phyloP scores from a whole-genome alignment of 2,797 vertebrate genomes.

The Macropus fuliginosus region DNA sequence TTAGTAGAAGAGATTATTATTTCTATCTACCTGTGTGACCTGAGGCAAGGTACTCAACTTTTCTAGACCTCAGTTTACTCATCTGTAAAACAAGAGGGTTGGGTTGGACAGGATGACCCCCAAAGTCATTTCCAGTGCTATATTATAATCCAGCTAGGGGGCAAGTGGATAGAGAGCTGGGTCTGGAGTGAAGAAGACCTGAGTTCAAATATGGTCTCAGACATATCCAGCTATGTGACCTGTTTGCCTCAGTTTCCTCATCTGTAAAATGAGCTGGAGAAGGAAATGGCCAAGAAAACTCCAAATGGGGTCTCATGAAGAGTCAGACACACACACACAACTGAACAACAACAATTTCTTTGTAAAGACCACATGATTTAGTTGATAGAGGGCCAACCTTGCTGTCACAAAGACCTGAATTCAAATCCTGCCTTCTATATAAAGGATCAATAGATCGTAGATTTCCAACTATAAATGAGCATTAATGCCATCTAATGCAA shows the following conservation, averaged over 20 bases:
- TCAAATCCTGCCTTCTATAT: not conserved
- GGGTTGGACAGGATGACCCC: not conserved
- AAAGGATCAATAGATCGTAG: not conserved
- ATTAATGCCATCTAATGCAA: not conserved
- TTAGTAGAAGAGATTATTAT: not conserved
- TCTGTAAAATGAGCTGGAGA: not conserved
- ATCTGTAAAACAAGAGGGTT: not conserved
- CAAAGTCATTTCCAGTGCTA: not conserved
- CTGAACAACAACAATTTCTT: not conserved
- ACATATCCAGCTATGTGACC: not conserved
- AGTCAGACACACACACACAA: not conserved
- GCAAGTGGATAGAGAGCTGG: not conserved
- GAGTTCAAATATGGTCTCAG: not conserved
- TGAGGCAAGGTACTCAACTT: not conserved
- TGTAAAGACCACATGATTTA: not conserved
- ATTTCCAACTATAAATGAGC: not conserved
- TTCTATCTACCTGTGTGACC: not conserved
- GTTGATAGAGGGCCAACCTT: not conserved
- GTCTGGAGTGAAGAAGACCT: not conserved
- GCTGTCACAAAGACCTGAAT: not conserved
- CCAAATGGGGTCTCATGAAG: not conserved
- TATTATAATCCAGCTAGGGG: not conserved
- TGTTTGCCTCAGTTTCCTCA: not conserved
- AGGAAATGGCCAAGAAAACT: not conserved
- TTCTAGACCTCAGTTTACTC: not conserved